phyloP scores from a whole-genome alignment of 2,797 vertebrate species.

The Enteromius anoplus region DNA sequence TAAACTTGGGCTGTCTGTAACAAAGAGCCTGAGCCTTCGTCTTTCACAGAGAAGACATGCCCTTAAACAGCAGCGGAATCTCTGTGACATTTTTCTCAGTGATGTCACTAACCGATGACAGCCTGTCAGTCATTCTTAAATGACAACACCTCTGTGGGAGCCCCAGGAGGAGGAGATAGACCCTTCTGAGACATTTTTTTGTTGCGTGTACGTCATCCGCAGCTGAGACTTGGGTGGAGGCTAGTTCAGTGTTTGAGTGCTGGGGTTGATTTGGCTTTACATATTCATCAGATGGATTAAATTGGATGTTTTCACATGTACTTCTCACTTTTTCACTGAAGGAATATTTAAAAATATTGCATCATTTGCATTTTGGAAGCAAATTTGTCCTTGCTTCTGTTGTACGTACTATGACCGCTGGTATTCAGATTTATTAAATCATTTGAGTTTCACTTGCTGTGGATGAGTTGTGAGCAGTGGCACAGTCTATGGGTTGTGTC shows the following conservation, averaged over 20 bases:
- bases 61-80: constrained; percentile 26
- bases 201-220: neutral
- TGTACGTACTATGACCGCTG: neutral
- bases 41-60: constrained; percentile 48
- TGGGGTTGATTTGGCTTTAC: constrained; percentile 1
- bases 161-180: constrained; percentile 5
- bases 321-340: neutral
- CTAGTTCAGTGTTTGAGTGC: neutral
- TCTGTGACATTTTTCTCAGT: constrained; percentile 12
- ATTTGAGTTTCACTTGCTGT: constrained; percentile 1
- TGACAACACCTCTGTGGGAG: neutral
- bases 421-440: neutral
- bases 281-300: constrained; percentile 1
- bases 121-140: constrained; percentile 21
- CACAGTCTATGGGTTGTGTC: neutral
- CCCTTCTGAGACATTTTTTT: neutral
- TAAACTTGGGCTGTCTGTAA: constrained; percentile 41
- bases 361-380: neutral
- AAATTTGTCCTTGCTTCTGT: neutral
- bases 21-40: constrained; percentile 17
- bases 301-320: neutral
- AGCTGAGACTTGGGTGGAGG: neutral
- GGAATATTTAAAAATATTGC: neutral
- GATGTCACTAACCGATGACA: neutral
- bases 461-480: neutral